Conservation (phyloP, 2,888 invertebrate species). For the Spisula subtruncata region DNA sequence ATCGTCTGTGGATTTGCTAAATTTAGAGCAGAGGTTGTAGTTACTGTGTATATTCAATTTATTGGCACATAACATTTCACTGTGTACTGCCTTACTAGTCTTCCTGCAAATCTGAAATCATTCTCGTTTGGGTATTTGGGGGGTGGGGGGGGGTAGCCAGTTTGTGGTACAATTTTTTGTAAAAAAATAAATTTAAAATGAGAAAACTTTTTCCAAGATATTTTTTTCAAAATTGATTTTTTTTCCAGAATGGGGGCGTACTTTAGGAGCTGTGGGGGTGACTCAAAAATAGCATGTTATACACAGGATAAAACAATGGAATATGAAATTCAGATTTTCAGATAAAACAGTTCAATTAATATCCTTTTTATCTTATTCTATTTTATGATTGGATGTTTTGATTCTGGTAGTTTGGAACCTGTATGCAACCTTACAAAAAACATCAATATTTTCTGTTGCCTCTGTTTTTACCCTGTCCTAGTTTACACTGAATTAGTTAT, state of each 20-base stretch:
- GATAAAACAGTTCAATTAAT: not conserved
- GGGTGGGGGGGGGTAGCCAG: too few species aligned
- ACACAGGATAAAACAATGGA: too few species aligned
- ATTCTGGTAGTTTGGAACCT: not conserved
- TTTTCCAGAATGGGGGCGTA: too few species aligned
- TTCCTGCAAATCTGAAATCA: conserved; percentile 3
- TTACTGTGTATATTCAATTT: not conserved
- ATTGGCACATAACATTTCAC: conserved; percentile 32
- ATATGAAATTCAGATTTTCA: conserved; percentile 11
- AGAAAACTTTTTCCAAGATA: too few species aligned
- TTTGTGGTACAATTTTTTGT: too few species aligned
- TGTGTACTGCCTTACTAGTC: not conserved
- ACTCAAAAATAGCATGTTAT: too few species aligned
- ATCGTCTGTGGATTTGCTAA: conserved; percentile 82
- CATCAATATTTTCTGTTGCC: not conserved
- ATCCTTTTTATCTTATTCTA: not conserved
- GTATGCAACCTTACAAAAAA: conserved; percentile 3
- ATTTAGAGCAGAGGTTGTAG: conserved; percentile 79
- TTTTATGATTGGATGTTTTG: not conserved
- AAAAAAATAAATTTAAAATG: too few species aligned
- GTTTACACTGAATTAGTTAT: not conserved
- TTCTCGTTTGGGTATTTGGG: too few species aligned
- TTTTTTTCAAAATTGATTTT: too few species aligned
- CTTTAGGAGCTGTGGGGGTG: too few species aligned
- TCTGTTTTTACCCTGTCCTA: not conserved